A percentile compares a stretch with the other conserved stretches of the same genome.
Evolutionary conservation across 53 echinoderm and acorn worm species (phyloP).

Genomic region (Echinometra lucunter): DNA sequence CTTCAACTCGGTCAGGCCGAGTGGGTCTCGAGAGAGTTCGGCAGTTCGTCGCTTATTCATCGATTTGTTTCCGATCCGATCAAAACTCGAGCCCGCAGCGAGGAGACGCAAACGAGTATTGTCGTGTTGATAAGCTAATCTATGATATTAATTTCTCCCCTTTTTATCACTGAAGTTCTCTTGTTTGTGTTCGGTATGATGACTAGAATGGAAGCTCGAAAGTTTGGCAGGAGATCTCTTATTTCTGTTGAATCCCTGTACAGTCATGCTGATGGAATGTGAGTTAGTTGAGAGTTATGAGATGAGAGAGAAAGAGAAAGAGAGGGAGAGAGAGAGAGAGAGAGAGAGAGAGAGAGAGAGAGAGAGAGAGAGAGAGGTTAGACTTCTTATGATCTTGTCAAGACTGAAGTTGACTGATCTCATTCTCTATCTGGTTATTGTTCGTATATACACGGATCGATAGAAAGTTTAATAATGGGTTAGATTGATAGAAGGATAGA

Average conservation of each 20-base stretch:
- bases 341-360: no score
- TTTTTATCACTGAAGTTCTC: not conserved
- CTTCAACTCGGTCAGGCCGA: slow-evolving; percentile 30
- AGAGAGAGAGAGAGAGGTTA: not conserved
- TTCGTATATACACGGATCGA: not conserved
- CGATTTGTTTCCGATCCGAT: slow-evolving; percentile 33
- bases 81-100: slow-evolving; percentile 1
- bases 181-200: slow-evolving; percentile 17
- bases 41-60: slow-evolving; percentile 49
- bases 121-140: slow-evolving; percentile 44
- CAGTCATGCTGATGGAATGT: not conserved
- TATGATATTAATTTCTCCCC: not conserved
- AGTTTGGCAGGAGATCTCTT: slow-evolving; percentile 23
- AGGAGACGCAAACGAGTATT: slow-evolving; percentile 34
- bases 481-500: not conserved
- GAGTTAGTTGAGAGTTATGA: slow-evolving; percentile 24
- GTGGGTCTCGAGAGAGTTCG: not conserved
- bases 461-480: not conserved
- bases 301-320: not conserved
- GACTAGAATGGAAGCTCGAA: slow-evolving; percentile 17
- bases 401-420: not conserved
- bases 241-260: not conserved
- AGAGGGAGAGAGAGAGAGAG: no score
- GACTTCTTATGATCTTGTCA: not conserved
- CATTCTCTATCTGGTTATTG: not conserved